A percentile compares a stretch with the other conserved stretches of the same genome.
Evolutionary conservation across 2,888 invertebrate genomes (phyloP).

Genomic region (Hypena proboscidalis): DNA sequence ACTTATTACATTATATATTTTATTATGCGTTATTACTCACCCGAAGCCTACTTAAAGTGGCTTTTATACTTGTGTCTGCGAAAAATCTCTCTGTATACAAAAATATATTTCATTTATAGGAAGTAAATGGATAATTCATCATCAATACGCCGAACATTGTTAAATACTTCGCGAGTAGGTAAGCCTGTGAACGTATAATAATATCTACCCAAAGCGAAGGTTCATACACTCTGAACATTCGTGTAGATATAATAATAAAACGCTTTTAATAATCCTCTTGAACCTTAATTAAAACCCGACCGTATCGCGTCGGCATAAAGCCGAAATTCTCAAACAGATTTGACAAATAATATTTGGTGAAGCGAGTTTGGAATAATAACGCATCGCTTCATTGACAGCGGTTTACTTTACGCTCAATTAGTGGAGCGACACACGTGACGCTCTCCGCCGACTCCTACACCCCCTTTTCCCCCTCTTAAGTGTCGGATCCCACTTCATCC

Average conservation of each 20-base stretch:
- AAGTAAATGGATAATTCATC: not conserved
- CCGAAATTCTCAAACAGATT: constrained; percentile 27
- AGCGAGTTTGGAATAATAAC: constrained; percentile 60
- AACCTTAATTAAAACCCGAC: constrained; percentile 12
- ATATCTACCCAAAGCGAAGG: constrained; percentile 2
- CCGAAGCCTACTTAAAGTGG: constrained; percentile 33
- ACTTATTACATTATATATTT: too few species aligned
- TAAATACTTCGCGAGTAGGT: not conserved
- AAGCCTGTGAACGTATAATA: constrained; percentile 1
- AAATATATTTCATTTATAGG: constrained; percentile 24
- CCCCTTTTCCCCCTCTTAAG: constrained; percentile 20
- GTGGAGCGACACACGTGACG: constrained; percentile 59
- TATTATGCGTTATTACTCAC: too few species aligned
- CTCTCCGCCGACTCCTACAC: constrained; percentile 28
- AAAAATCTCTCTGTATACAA: constrained; percentile 19
- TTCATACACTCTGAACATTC: constrained; percentile 36
- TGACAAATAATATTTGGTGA: constrained; percentile 51
- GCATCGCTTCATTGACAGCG: constrained; percentile 60
- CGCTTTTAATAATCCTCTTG: constrained; percentile 24
- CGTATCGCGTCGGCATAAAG: constrained; percentile 18
- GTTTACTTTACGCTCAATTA: constrained; percentile 73
- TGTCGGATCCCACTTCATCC: constrained; percentile 23
- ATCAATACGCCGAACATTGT: not conserved
- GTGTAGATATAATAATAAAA: constrained; percentile 31
- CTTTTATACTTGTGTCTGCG: constrained; percentile 33